Evolutionary conservation across 1,140 invertebrate species (phyloP).

Genomic region (Euwallacea similis): DNA sequence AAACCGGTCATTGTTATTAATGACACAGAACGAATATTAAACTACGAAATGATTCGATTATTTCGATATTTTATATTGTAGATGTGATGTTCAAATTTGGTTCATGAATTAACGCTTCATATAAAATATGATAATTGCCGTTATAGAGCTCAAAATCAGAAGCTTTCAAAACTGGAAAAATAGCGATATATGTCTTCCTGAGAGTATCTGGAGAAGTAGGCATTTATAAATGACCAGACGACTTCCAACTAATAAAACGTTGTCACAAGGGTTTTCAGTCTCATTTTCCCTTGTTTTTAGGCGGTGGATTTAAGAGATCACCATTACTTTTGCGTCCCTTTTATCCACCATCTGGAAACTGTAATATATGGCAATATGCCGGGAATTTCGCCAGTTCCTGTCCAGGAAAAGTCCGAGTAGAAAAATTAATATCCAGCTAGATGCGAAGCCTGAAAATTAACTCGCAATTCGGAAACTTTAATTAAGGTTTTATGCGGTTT

Average conservation of each 20-base stretch:
- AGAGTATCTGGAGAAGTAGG: not conserved
- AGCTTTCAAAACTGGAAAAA: not conserved
- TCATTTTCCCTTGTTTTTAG: slow-evolving; percentile 4
- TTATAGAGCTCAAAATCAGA: too few relatives aligned
- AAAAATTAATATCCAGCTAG: slow-evolving; percentile 1
- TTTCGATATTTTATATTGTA: not conserved
- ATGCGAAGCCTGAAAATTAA: not conserved
- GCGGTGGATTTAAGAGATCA: slow-evolving; percentile 5
- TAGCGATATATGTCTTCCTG: not conserved
- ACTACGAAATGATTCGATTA: not conserved
- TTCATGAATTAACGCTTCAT: too few relatives aligned
- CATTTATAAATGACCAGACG: slow-evolving; percentile 1
- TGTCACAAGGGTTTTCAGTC: not conserved
- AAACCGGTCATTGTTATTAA: not conserved
- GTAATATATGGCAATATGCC: slow-evolving; percentile 6
- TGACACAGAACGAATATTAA: not conserved
- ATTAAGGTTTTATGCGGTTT: not conserved
- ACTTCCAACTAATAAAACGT: slow-evolving; percentile 1
- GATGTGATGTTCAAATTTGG: too few relatives aligned
- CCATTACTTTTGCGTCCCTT: slow-evolving; percentile 3
- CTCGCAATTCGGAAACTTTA: not conserved
- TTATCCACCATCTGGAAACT: slow-evolving; percentile 1
- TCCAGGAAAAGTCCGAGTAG: not conserved
- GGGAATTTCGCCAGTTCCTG: not conserved
- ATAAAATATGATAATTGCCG: too few relatives aligned